Conservation (phyloP, 2,113 vertebrate genomes). For the Motacilla alba region DNA sequence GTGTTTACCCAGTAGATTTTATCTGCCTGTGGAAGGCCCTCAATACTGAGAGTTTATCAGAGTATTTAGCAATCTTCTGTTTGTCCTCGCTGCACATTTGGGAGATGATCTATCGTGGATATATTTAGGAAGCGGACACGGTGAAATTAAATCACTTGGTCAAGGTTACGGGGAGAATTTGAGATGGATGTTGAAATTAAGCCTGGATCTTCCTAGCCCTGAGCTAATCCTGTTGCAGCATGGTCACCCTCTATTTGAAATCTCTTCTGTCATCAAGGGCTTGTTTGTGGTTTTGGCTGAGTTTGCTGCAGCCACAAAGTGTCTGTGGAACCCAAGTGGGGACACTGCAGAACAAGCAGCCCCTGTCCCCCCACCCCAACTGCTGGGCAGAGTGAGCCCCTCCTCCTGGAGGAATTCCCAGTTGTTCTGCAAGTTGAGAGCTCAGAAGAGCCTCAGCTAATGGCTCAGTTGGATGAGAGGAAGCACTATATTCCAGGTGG, state of each 20-base stretch:
- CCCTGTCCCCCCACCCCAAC: not conserved
- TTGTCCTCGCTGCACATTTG: not conserved
- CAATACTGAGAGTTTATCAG: not conserved
- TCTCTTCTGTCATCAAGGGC: not conserved
- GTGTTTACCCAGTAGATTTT: not conserved
- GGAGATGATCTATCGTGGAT: not conserved
- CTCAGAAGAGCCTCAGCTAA: not conserved
- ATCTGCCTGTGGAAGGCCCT: not conserved
- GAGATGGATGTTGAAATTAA: conserved; percentile 11
- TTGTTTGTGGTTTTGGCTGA: not conserved
- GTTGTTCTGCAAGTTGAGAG: not conserved
- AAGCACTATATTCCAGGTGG: fast-evolving
- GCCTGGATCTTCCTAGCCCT: not conserved
- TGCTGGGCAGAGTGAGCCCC: not conserved
- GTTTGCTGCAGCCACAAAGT: not conserved
- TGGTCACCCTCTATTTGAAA: not conserved
- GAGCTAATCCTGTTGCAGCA: not conserved
- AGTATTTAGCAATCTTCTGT: not conserved
- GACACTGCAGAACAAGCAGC: not conserved
- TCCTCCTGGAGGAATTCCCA: not conserved
- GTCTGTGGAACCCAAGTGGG: not conserved
- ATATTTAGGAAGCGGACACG: not conserved
- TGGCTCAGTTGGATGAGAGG: not conserved
- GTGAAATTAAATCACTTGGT: conserved; percentile 11
- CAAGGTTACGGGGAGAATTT: conserved; percentile 17